Percentiles rank a stretch among this genome's conserved stretches.
Evolutionary conservation across 2,888 invertebrate genomes (phyloP).

Genomic region (Koerneria pararmatus): DNA sequence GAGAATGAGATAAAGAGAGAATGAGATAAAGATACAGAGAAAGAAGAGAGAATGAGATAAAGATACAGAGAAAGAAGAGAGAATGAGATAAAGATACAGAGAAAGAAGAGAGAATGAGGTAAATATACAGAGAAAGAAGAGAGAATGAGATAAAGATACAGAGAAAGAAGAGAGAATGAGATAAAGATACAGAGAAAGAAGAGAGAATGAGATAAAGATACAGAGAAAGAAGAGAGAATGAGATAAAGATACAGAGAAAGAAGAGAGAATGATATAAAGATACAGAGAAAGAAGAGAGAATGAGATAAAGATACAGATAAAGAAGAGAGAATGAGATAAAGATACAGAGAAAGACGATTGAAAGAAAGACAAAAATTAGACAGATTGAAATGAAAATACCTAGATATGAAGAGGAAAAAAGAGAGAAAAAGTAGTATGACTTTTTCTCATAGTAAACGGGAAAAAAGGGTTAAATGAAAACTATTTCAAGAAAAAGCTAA

Average conservation of each 20-base stretch:
- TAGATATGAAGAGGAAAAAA: too few species aligned
- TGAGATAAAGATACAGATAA: not conserved
- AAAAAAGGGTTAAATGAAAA: too few species aligned
- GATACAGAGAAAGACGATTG: not conserved
- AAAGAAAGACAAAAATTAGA: not conserved
- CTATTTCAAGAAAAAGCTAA: too few species aligned
- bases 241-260: not conserved
- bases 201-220: not conserved
- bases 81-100: not conserved
- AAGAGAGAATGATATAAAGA: not conserved
- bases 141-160: too few species aligned
- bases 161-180: too few species aligned
- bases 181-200: not conserved
- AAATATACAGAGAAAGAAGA: not conserved
- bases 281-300: not conserved
- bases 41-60: not conserved
- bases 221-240: not conserved
- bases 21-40: not conserved
- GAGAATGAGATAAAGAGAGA: not conserved
- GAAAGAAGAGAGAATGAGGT: not conserved
- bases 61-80: not conserved
- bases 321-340: not conserved
- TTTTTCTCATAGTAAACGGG: too few species aligned
- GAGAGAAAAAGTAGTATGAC: too few species aligned
- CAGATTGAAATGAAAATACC: too few species aligned